Percentiles rank a stretch among this genome's conserved stretches.
Conservation (phyloP, 2,888 invertebrate genomes). For the Neoascia interrupta region DNA sequence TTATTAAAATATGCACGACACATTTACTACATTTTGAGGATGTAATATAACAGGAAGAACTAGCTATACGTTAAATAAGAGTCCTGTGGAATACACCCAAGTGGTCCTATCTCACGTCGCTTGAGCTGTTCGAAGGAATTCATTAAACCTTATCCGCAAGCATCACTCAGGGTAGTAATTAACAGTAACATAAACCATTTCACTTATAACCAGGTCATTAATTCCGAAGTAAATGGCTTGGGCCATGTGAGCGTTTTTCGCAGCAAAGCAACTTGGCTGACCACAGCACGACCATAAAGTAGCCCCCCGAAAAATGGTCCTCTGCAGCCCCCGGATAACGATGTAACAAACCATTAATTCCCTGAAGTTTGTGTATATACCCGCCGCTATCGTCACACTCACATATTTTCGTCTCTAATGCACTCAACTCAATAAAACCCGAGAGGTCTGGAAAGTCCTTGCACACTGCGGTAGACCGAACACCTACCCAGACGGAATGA, state of each 20-base stretch:
- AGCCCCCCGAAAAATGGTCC: neutral
- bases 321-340: neutral
- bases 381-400: neutral
- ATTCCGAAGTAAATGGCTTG: constrained; percentile 38
- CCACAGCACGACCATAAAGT: constrained; percentile 8
- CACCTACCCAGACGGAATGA: neutral
- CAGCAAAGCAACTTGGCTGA: neutral
- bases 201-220: constrained; percentile 52
- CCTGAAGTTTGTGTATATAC: constrained; percentile 20
- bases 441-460: neutral
- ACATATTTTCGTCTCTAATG: constrained; percentile 42
- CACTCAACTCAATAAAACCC: constrained; percentile 35
- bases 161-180: constrained; percentile 57
- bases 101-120: constrained; percentile 25
- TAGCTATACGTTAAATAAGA: constrained; percentile 5
- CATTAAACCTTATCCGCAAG: constrained; percentile 54
- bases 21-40: constrained; percentile 3
- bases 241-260: constrained; percentile 19
- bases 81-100: constrained; percentile 12
- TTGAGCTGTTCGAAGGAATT: constrained; percentile 30
- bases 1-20: constrained; percentile 6
- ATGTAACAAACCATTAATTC: constrained; percentile 41
- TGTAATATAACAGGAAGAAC: constrained; percentile 14
- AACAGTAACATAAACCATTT: constrained; percentile 54
- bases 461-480: neutral